Conservation (phyloP, 2,888 invertebrate species). For the Phlogophora meticulosa region DNA sequence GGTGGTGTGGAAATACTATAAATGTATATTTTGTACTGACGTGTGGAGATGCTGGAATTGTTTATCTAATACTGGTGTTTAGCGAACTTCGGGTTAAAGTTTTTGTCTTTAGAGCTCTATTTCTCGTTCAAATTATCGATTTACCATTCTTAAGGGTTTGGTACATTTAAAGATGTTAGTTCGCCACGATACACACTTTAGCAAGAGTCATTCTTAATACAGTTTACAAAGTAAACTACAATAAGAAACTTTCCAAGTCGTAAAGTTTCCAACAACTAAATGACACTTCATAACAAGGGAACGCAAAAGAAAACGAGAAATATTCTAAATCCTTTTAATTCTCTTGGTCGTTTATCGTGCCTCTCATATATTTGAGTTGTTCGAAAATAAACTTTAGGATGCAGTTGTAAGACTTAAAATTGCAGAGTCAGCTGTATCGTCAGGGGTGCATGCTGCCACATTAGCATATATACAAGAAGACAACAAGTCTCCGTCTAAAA, state of each 20-base stretch:
- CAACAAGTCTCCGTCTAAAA: constrained; percentile 70
- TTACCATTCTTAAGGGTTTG: too few relatives aligned
- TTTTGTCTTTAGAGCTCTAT: background rate
- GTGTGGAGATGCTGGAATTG: background rate
- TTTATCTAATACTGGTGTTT: background rate
- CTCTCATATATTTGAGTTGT: constrained; percentile 49
- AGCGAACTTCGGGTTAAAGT: too few relatives aligned
- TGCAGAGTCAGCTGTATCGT: constrained; percentile 24
- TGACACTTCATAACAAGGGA: constrained; percentile 42
- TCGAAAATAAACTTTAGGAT: constrained; percentile 46
- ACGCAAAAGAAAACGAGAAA: constrained; percentile 40
- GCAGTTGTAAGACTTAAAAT: constrained; percentile 51
- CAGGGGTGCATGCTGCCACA: constrained; percentile 72
- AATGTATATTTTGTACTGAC: background rate
- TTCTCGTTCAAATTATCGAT: too few relatives aligned
- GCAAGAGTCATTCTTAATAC: background rate
- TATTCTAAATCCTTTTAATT: constrained; percentile 58
- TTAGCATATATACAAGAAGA: constrained; percentile 85
- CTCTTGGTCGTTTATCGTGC: constrained; percentile 45
- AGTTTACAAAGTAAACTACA: background rate
- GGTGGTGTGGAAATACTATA: background rate
- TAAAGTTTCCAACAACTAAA: constrained; percentile 30
- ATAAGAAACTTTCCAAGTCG: background rate
- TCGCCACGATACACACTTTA: background rate
- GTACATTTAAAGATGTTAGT: too few relatives aligned